These are phyloP conservation scores for Ypsolopha sequella DNA, from an alignment of 2,888 invertebrate species.

Conservation along the genomic window DNA sequence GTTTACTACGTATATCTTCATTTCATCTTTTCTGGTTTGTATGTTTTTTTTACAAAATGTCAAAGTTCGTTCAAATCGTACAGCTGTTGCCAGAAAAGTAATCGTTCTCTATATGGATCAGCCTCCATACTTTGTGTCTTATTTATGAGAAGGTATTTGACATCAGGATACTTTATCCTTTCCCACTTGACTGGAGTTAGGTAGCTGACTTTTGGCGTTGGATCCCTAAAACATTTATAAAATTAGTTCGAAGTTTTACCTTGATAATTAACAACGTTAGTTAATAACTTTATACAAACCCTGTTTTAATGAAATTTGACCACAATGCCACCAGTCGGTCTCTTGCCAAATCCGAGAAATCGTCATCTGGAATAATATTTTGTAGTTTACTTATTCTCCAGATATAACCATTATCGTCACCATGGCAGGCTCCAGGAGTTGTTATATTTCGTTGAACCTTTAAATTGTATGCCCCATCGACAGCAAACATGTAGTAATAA, in stretches of 20 bases:
- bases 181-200: conserved; percentile 7
- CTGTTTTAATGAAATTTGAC: conserved; percentile 8
- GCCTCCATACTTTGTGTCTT: conserved; percentile 1
- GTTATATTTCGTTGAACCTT: conserved; percentile 3
- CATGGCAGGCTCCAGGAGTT: conserved; percentile 6
- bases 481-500: conserved; percentile 8
- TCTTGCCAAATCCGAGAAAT: conserved; percentile 3
- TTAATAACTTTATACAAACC: conserved; percentile 3
- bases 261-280: not conserved
- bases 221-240: conserved; percentile 6
- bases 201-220: conserved; percentile 2
- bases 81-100: conserved; percentile 8
- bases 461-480: conserved; percentile 8
- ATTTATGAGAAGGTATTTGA: conserved; percentile 7
- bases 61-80: conserved; percentile 4
- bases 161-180: not conserved
- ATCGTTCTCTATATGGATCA: conserved; percentile 5
- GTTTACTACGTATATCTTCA: too few relatives aligned
- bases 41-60: not conserved
- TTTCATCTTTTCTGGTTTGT: too few relatives aligned
- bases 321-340: conserved; percentile 6
- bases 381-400: not conserved
- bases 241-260: not conserved
- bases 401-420: conserved; percentile 9
- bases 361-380: not conserved